Percentiles rank a stretch among this genome's conserved stretches.
Conservation (phyloP, 2,113 vertebrate species). For the Nematolebias whitei region DNA sequence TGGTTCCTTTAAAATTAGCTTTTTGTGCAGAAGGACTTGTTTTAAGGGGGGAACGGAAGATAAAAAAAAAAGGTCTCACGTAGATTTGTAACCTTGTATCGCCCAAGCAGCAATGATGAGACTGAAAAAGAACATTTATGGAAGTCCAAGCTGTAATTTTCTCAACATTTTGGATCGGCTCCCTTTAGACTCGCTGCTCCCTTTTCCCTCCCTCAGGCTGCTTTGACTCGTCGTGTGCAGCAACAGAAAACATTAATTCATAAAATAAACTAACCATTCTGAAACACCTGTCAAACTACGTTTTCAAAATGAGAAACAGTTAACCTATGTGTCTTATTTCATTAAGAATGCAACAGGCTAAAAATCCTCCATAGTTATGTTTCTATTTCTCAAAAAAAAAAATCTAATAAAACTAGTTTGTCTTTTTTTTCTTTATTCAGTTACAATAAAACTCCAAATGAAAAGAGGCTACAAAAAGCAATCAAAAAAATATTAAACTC, state of each 20-base stretch:
- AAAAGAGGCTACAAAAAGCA: neutral
- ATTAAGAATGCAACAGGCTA: neutral
- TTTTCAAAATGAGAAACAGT: neutral
- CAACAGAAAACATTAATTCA: neutral
- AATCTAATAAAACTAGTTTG: too few relatives aligned
- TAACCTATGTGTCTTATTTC: neutral
- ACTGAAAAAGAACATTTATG: conserved; percentile 36
- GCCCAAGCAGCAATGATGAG: conserved; percentile 7
- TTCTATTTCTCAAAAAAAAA: neutral
- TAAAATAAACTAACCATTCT: neutral
- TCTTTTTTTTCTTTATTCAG: too few relatives aligned
- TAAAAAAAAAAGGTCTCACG: neutral
- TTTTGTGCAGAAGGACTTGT: neutral
- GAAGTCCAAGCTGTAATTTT: conserved; percentile 37
- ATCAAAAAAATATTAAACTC: neutral
- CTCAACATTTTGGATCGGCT: conserved; percentile 24
- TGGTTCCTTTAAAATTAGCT: neutral
- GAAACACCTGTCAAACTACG: neutral
- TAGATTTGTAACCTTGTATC: neutral
- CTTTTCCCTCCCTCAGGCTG: conserved; percentile 2
- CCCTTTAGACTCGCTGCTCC: neutral
- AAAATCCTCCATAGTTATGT: too few relatives aligned
- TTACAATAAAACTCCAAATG: neutral
- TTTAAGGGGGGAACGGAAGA: neutral
- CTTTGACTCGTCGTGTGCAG: neutral